A percentile compares a stretch with the other conserved stretches of the same genome.
phyloP scores from a whole-genome alignment of 35 echinoderm and acorn worm genomes.

The Heliocidaris tuberculata region DNA sequence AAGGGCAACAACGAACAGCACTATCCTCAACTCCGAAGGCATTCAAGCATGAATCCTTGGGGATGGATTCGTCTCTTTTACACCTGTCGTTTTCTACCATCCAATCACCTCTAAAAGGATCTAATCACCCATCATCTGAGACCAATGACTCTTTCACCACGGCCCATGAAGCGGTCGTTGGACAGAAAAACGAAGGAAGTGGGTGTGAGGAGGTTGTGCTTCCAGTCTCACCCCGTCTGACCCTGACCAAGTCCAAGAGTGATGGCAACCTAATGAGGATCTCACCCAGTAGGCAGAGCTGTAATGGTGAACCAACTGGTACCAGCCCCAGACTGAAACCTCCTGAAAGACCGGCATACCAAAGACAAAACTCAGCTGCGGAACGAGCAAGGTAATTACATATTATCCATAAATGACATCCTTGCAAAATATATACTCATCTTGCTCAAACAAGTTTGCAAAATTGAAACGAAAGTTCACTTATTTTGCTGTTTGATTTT shows the following conservation, averaged over 20 bases:
- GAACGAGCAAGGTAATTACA: constrained; percentile 39
- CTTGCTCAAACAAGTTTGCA: not conserved
- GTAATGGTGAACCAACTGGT: not conserved
- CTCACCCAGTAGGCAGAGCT: too few relatives aligned
- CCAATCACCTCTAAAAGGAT: constrained; percentile 46
- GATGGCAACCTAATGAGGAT: not conserved
- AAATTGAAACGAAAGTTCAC: not conserved
- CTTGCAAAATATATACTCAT: not conserved
- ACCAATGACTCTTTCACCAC: not conserved
- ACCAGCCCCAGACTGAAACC: not conserved
- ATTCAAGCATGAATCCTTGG: constrained; percentile 60
- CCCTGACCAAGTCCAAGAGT: constrained; percentile 35
- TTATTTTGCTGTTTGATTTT: too few relatives aligned
- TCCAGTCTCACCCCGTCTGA: not conserved
- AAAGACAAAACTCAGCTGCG: constrained; percentile 26
- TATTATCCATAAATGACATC: not conserved
- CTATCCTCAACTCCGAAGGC: constrained; percentile 49
- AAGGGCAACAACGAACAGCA: not conserved
- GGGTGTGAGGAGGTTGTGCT: not conserved
- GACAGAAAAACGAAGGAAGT: not conserved
- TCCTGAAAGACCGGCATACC: constrained; percentile 5
- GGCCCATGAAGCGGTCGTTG: not conserved
- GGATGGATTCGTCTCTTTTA: constrained; percentile 18
- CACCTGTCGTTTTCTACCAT: constrained; percentile 21
- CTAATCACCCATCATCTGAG: not conserved